A percentile compares a stretch with the other conserved stretches of the same genome.
phyloP scores from a whole-genome alignment of 2,113 vertebrate species.

The Chamaea fasciata region DNA sequence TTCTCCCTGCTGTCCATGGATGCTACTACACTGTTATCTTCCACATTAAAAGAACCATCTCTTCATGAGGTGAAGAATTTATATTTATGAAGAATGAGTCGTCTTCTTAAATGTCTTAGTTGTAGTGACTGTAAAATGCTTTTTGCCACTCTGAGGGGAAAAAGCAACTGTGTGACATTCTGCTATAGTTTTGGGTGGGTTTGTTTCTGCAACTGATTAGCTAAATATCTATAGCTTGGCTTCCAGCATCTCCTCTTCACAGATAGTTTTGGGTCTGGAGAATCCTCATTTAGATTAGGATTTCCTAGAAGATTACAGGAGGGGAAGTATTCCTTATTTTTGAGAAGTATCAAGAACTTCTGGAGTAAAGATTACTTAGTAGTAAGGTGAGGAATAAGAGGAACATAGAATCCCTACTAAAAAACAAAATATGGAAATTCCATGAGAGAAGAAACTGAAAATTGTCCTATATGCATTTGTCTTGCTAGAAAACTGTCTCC shows the following conservation, averaged over 20 bases:
- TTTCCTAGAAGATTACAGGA: neutral
- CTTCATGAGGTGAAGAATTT: neutral
- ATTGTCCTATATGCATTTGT: rapidly evolving
- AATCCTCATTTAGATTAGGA: neutral
- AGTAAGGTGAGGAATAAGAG: neutral
- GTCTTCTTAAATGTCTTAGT: rapidly evolving
- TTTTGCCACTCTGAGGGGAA: neutral
- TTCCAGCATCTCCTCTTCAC: neutral
- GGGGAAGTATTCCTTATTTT: neutral
- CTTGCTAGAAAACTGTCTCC: neutral
- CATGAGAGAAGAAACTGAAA: neutral
- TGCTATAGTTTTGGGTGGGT: neutral
- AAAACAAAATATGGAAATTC: neutral
- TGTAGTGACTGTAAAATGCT: neutral
- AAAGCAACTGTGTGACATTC: neutral
- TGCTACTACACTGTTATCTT: neutral
- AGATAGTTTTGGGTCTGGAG: neutral
- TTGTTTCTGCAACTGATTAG: neutral
- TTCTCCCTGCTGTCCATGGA: too few relatives aligned
- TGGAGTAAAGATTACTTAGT: neutral
- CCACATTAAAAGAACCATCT: neutral
- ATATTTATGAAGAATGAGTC: neutral
- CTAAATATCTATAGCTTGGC: neutral
- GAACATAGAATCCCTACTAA: neutral
- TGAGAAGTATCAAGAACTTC: neutral